These are phyloP conservation scores for Platorchestia sp. DNA, from an alignment of 1,140 invertebrate species.

Conservation along the genomic window DNA sequence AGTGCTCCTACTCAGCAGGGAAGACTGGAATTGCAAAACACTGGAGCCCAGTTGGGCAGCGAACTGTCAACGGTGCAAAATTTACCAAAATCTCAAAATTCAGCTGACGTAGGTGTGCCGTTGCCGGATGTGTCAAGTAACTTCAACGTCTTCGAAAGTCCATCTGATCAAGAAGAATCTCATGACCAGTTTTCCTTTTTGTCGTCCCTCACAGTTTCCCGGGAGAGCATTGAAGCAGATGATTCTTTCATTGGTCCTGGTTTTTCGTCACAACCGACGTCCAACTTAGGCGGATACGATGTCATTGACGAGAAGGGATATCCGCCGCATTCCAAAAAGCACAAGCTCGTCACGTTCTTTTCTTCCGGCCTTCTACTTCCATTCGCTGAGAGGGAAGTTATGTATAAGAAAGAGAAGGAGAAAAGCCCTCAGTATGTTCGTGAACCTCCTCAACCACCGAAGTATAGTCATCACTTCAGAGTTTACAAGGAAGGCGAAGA, in stretches of 20 bases:
- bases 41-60: neutral
- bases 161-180: neutral
- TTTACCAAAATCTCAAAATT: neutral
- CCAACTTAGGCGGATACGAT: neutral
- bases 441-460: neutral
- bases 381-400: slow-evolving; percentile 1
- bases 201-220: neutral
- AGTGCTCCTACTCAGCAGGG: neutral
- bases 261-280: neutral
- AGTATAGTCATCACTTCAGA: slow-evolving; percentile 27
- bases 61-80: neutral
- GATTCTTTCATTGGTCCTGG: neutral
- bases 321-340: neutral
- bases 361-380: slow-evolving; percentile 2
- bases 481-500: neutral
- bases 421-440: neutral
- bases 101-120: neutral
- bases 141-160: neutral
- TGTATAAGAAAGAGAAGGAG: neutral
- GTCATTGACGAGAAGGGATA: slow-evolving; percentile 50
- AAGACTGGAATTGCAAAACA: neutral
- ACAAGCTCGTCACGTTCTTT: neutral
- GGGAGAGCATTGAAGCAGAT: neutral
- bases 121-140: neutral
- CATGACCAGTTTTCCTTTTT: neutral